A percentile compares a stretch with the other conserved stretches of the same genome.
Evolutionary conservation across 2,888 invertebrate genomes (phyloP).

Genomic region (Scaptodrosophila latifasciaeformis): DNA sequence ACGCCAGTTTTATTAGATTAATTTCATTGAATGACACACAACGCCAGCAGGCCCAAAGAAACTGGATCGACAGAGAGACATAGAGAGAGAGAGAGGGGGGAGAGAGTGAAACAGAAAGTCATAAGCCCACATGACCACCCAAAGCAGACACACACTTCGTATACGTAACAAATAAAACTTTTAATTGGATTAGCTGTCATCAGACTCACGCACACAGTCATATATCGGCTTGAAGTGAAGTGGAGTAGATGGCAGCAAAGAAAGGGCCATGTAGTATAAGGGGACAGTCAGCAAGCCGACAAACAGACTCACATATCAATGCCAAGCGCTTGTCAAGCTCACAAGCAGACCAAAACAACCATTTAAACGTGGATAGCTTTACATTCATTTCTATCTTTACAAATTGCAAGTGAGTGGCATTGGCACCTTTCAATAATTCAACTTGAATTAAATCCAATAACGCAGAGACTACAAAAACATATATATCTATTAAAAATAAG

Average conservation of each 20-base stretch:
- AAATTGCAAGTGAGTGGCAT: conserved; percentile 32
- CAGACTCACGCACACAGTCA: conserved; percentile 39
- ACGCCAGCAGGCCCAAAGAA: background rate
- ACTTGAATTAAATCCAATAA: conserved; percentile 51
- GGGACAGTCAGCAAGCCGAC: conserved; percentile 49
- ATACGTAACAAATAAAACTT: conserved; percentile 68
- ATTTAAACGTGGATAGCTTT: conserved; percentile 25
- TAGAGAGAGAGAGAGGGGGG: conserved; percentile 1
- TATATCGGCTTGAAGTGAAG: conserved; percentile 22
- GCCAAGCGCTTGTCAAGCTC: conserved; percentile 1
- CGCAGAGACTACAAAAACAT: conserved; percentile 19
- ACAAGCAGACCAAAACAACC: conserved; percentile 9
- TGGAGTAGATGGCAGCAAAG: conserved; percentile 4
- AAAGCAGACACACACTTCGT: conserved; percentile 22
- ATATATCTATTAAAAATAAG: background rate
- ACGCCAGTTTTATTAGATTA: conserved; percentile 56
- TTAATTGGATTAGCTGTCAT: conserved; percentile 71
- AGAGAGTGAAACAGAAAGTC: conserved; percentile 8
- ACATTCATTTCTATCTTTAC: conserved; percentile 19
- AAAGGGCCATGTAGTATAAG: conserved; percentile 1
- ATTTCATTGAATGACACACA: conserved; percentile 49
- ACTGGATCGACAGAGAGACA: background rate
- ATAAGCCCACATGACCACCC: conserved; percentile 20
- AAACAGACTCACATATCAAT: conserved; percentile 59
- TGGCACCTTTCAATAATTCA: conserved; percentile 62